A percentile compares a stretch with the other conserved stretches of the same genome.
These are phyloP conservation scores for Halcyon chelicuti DNA, from an alignment of 2,797 vertebrate species.

Conservation along the genomic window DNA sequence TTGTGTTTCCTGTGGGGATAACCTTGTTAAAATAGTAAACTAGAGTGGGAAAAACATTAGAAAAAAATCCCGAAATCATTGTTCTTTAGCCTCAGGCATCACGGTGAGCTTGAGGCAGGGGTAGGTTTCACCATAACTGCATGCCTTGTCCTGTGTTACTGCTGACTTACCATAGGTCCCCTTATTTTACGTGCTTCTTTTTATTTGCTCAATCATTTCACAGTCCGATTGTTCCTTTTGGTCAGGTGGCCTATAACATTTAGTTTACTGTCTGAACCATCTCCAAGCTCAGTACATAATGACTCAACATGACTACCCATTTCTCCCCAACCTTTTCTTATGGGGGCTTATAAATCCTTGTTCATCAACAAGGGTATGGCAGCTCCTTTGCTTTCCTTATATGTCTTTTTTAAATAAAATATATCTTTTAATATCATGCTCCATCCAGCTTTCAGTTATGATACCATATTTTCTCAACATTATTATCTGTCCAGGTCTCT, in stretches of 20 bases:
- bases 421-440: conserved; percentile 21
- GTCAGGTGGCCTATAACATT: conserved; percentile 63
- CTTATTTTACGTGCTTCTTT: conserved; percentile 20
- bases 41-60: neutral
- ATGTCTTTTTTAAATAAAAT: conserved; percentile 25
- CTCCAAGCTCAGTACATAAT: conserved; percentile 51
- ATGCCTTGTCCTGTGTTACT: neutral
- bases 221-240: conserved; percentile 57
- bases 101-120: neutral
- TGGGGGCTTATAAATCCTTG: conserved; percentile 36
- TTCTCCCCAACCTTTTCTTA: conserved; percentile 34
- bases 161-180: neutral
- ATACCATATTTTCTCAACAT: conserved; percentile 1
- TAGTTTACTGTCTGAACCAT: conserved; percentile 64
- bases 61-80: neutral
- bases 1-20: neutral
- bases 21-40: neutral
- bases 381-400: conserved; percentile 1
- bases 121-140: neutral
- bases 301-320: conserved; percentile 1
- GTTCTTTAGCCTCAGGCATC: neutral
- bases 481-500: neutral
- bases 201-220: conserved; percentile 65
- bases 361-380: conserved; percentile 26
- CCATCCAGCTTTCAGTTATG: neutral